These are phyloP conservation scores for Zygothrica quintamaculata DNA, from an alignment of 2,888 invertebrate species.

Conservation along the genomic window DNA sequence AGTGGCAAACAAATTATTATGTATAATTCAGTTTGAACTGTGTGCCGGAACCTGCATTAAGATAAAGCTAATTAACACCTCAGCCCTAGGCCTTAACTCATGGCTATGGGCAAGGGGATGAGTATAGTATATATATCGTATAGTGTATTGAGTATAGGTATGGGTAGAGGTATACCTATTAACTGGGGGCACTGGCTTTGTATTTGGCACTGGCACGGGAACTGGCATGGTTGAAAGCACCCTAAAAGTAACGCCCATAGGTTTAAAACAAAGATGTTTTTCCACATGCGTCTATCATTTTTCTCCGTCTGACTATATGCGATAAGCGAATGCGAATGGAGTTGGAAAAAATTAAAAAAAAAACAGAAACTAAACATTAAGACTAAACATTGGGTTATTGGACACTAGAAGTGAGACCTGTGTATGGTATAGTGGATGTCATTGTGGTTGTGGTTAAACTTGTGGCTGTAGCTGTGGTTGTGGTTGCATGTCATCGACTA, in stretches of 20 bases:
- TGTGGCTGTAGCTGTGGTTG: background rate
- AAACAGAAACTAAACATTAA: too few relatives aligned
- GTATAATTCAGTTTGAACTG: conserved; percentile 79
- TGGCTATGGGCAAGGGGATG: background rate
- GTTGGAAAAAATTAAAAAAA: too few relatives aligned
- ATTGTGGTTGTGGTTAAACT: background rate
- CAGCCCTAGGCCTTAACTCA: conserved; percentile 40
- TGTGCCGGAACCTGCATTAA: conserved; percentile 80
- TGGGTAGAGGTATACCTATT: too few relatives aligned
- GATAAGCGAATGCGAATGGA: conserved; percentile 62
- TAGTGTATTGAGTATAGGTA: too few relatives aligned
- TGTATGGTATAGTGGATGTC: background rate
- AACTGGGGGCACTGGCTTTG: too few relatives aligned
- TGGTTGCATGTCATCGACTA: conserved; percentile 50
- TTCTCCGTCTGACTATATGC: conserved; percentile 47
- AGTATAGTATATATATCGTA: too few relatives aligned
- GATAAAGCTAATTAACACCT: conserved; percentile 81
- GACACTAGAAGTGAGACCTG: background rate
- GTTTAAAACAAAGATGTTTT: conserved; percentile 45
- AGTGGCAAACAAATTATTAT: conserved; percentile 77
- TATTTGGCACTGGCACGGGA: background rate
- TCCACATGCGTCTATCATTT: conserved; percentile 55
- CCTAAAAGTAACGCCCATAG: conserved; percentile 37
- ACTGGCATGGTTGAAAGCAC: conserved; percentile 3
- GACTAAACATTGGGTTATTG: background rate